Base-by-base conservation (phyloP, 2,113 vertebrate species). In the Nothocercus julius region DNA sequence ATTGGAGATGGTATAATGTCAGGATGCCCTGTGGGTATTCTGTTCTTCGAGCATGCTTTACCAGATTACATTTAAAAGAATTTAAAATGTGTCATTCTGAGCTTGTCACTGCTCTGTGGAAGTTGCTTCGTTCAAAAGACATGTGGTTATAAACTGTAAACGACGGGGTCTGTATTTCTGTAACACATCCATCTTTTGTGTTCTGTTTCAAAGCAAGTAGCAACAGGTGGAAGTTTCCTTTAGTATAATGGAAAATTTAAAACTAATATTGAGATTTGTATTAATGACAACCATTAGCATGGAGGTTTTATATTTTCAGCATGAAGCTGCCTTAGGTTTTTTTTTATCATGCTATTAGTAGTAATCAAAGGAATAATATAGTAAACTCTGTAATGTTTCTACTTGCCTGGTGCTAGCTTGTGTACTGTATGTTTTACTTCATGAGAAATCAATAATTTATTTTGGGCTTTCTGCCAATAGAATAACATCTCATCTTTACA, bases 391-490 rank as follows among this genome's bases (percentile, higher is more conserved):
- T 84, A 47, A 13, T 30, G 9, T 87, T 67, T 30, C 70, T 78
- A 45, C 68, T 59, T 77, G 62, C 7, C 0, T 30, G 42, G 20
- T 66, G 11, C n/a, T 68, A 42, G 20, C 49, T 67, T 86, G n/a
- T 42, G 9, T 66, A 13, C 77, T 62, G 67, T 81, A 67, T 56
- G 77, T 21, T 64, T 88, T 84, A 32, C 38, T 72, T 70, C 32
- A 80, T 73, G 45, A 90, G 54, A 2, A 78, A 63, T 38, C 69
- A 85, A 75, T 91, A 75, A 44, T 17, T 68, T 82, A 7, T 42
- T 82, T 72, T 80, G 75, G 83, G 70, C 86, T 90, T 79, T 45
- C 74, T 96, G 89, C 90, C 92, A 92, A 64, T 5, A 22, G 76
- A 45, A n/a, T 49, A 92, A 56, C 75, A 66, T 67, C 85, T 90